Evolutionary conservation across 2,797 vertebrate genomes (phyloP).

Genomic region (Sparus aurata): DNA sequence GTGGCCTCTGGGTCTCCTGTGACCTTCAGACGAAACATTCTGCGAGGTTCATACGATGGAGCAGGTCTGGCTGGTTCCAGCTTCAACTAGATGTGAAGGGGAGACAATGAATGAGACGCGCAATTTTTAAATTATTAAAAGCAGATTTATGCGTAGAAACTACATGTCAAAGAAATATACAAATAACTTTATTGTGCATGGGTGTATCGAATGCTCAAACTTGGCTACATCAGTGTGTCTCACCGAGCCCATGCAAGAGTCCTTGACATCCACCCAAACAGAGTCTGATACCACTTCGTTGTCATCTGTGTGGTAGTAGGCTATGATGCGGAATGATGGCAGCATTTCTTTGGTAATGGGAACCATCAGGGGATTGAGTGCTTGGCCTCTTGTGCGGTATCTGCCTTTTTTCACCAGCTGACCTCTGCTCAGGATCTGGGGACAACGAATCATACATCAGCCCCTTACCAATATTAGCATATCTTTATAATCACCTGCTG

Average conservation of each 20-base stretch:
- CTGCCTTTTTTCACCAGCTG: conserved; percentile 75
- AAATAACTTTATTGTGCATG: too few species aligned
- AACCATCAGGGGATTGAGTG: conserved; percentile 77
- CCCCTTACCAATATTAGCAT: conserved; percentile 32
- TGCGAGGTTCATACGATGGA: conserved; percentile 66
- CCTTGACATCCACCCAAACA: conserved; percentile 89
- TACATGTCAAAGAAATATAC: too few species aligned
- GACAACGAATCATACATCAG: conserved; percentile 16
- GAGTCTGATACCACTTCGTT: conserved; percentile 89
- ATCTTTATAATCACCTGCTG: too few species aligned
- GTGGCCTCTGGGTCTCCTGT: conserved; percentile 84
- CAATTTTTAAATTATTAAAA: too few species aligned
- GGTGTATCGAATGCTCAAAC: background rate
- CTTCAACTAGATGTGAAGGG: conserved; percentile 10
- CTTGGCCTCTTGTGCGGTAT: conserved; percentile 69
- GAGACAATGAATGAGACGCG: too few species aligned
- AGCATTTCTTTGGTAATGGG: conserved; percentile 84
- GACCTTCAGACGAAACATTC: conserved; percentile 78
- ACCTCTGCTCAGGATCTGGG: conserved; percentile 88
- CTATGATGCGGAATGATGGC: conserved; percentile 91
- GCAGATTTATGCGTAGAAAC: too few species aligned
- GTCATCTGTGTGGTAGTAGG: conserved; percentile 81
- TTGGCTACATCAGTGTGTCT: conserved; percentile 18
- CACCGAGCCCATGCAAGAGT: conserved; percentile 90
- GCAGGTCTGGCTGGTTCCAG: conserved; percentile 7